Percentiles rank a stretch among this genome's conserved stretches.
phyloP scores from a whole-genome alignment of 1,140 invertebrate genomes.

The Harlomillsia oculata region DNA sequence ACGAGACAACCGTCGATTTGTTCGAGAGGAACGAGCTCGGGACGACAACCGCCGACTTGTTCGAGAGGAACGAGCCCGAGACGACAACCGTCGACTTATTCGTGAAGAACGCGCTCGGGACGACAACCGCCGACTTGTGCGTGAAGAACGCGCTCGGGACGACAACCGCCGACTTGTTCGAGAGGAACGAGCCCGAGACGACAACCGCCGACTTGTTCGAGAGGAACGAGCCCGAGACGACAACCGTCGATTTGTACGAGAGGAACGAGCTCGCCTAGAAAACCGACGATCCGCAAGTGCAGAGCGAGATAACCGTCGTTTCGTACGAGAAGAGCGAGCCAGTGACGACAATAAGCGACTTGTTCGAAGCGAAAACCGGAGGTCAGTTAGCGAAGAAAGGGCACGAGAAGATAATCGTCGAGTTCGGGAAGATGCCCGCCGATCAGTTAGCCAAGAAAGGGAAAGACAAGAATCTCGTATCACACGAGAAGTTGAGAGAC shows the following conservation, averaged over 20 bases:
- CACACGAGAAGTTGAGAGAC: neutral
- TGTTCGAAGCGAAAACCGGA: neutral
- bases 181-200: constrained; percentile 1
- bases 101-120: neutral
- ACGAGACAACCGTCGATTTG: neutral
- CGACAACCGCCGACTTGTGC: neutral
- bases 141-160: neutral
- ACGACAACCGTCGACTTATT: neutral
- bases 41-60: neutral
- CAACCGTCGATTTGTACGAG: constrained; percentile 6
- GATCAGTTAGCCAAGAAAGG: neutral
- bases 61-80: neutral
- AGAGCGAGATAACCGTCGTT: neutral
- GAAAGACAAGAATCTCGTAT: constrained; percentile 1
- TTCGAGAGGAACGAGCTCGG: constrained; percentile 4
- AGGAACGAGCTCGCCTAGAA: constrained; percentile 4
- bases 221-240: constrained; percentile 3
- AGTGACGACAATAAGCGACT: neutral
- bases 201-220: constrained; percentile 15
- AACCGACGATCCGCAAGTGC: constrained; percentile 1
- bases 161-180: constrained; percentile 6
- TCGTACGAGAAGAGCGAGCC: neutral
- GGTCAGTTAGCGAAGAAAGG: neutral
- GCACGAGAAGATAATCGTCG: neutral
- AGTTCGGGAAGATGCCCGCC: neutral